phyloP scores from a whole-genome alignment of 2,113 vertebrate genomes.

The Desmodus rotundus region DNA sequence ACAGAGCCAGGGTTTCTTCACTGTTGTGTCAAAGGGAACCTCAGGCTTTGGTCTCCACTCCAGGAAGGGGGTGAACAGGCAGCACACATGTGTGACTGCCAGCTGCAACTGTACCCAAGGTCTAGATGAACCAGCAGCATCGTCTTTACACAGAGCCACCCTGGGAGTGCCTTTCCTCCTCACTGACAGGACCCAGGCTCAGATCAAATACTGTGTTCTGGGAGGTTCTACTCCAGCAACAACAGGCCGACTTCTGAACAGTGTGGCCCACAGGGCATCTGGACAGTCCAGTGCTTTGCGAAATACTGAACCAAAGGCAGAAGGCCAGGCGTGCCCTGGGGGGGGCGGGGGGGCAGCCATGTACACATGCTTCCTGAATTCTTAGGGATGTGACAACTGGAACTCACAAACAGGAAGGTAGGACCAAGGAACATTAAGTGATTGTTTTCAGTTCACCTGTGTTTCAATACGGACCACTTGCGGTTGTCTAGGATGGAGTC shows the following conservation, averaged over 20 bases:
- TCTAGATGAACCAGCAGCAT: background rate
- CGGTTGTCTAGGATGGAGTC: background rate
- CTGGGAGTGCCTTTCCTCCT: background rate
- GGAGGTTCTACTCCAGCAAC: background rate
- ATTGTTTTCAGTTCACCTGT: background rate
- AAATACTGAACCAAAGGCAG: background rate
- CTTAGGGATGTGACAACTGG: background rate
- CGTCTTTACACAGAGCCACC: background rate
- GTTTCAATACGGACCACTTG: background rate
- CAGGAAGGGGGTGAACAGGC: conserved; percentile 53
- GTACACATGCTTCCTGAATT: background rate
- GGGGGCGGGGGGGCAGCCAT: background rate
- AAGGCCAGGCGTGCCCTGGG: background rate
- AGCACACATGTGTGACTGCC: conserved; percentile 30
- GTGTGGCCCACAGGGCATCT: background rate
- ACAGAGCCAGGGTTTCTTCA: conserved; percentile 67
- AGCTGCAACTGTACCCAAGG: background rate
- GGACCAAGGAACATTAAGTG: background rate
- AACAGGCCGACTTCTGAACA: background rate
- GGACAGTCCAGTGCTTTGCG: background rate
- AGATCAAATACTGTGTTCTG: background rate
- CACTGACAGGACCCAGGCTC: background rate
- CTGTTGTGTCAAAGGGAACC: conserved; percentile 68
- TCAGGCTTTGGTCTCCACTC: conserved; percentile 57
- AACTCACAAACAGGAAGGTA: background rate